A percentile compares a stretch with the other conserved stretches of the same genome.
Evolutionary conservation across 2,888 invertebrate genomes (phyloP).

Genomic region (Halocaridina rubra): DNA sequence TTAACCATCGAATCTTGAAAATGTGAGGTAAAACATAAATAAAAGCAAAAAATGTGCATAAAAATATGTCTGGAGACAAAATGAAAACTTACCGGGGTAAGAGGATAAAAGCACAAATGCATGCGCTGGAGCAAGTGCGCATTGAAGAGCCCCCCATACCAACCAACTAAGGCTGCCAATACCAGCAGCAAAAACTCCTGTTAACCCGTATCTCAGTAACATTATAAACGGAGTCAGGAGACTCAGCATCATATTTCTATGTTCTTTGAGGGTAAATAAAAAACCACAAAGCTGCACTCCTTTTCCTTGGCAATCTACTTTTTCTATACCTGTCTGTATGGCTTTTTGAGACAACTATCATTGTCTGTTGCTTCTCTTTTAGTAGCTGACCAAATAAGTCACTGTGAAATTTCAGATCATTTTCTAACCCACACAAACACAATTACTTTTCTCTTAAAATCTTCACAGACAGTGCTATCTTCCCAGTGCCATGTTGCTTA

Average conservation of each 20-base stretch:
- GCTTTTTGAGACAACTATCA: background rate
- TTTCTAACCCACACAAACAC: background rate
- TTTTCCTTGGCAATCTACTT: background rate
- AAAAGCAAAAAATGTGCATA: no score
- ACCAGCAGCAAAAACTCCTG: slow-evolving; percentile 30
- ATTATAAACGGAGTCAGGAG: slow-evolving; percentile 19
- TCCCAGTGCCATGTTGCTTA: background rate
- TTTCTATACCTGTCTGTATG: background rate
- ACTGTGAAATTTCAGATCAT: background rate
- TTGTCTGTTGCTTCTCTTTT: background rate
- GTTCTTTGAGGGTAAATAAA: no score
- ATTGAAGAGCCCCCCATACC: slow-evolving; percentile 42
- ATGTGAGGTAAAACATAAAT: no score
- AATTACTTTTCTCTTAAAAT: background rate
- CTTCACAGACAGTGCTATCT: no score
- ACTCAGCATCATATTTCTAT: slow-evolving; percentile 14
- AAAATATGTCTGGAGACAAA: no score
- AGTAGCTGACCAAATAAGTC: background rate
- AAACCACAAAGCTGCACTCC: no score
- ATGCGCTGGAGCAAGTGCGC: slow-evolving; percentile 53
- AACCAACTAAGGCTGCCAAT: slow-evolving; percentile 41
- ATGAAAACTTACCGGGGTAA: slow-evolving; percentile 59
- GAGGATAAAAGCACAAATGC: slow-evolving; percentile 61
- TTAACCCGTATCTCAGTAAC: slow-evolving; percentile 24
- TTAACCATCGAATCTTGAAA: no score